Evolutionary conservation across 2,888 invertebrate species (phyloP), one percentile per base, ranked within the genome.

Genomic region (Pharmacophagus antenor): DNA sequence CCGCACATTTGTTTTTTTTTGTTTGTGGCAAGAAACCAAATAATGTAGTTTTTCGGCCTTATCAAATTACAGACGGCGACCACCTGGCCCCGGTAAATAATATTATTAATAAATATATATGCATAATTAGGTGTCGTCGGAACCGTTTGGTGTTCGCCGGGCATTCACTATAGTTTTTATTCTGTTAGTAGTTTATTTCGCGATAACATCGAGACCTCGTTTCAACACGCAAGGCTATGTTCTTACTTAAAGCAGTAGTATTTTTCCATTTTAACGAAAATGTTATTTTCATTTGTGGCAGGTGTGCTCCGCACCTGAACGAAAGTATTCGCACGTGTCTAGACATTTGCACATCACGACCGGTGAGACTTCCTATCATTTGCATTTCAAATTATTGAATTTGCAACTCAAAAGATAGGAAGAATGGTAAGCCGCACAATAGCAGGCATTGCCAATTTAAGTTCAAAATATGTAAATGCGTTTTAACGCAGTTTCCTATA

Each of bases 61-160:
- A 84, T 88, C 84, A 74, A 65, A 72, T 88, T 86, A 79, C 87
- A 67, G 31, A 62, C 67, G 56, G 42, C 63, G 72, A 68, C 83
- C 88, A 88, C 82, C 84, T 86, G 87, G 77, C 66, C 57, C 64
- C 56, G 61, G 67, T 65, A 57, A 65, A 71, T 61, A 64, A 64
- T 68, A 71, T 71, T 68, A 67, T 65, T 64, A 56, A 51, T 65
- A 72, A 73, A 37, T 17, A n/a, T n/a, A 23, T 75, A 80, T 79
- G 73, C 66, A 68, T 77, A 82, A 79, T 70, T 73, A 74, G 69
- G 64, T 66, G 58, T 27, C 49, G 53, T 57, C 59, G 57, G 65
- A 61, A 27, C 61, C 56, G 62, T 63, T 63, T 63, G 63, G 53
- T 62, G 48, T 62, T 47, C 37, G n/a, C 37, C 25, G 52, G 51